Base-by-base conservation (phyloP, 1,140 invertebrate genomes). In the Aphis craccivora region DNA sequence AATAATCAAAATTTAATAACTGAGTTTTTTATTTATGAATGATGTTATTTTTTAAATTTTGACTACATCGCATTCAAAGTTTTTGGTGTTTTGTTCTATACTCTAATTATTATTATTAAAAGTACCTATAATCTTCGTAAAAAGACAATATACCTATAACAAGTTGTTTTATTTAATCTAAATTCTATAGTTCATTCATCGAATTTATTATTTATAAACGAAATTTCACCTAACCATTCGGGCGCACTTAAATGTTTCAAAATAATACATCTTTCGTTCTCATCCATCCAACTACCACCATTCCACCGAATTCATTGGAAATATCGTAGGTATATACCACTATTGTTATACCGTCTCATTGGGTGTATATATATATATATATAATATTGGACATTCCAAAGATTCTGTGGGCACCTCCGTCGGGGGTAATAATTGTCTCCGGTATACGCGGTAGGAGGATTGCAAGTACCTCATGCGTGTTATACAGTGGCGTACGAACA, bases 381-480 rank as follows among this genome's bases (percentile, higher is more conserved):
- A 67, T 67, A 67, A 76, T 76, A 76, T 76, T n/a, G 60, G 60
- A 76, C 30, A 76, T 76, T 76, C 60, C 60, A n/a, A 76, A n/a
- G 14, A 84, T 84, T 40, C 83, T 37, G 23, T 84, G 4, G 37
- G 37, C 40, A 43, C 40, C 81, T 40, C 81, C 81, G 20, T 40
- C 40, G 83, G 9, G 40, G 25, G 43, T 45, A 45, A 86, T 86
- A 86, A 86, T 45, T 43, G 84, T 86, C 83, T 30, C 25, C 30
- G 11, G 81, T 83, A 43, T 40, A 76, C 18, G 60, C 14, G 60
- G 60, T 2, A 23, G 23, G 23, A 86, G 30, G 23, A 6, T 76
- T 76, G n/a, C 25, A 43, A 86, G 37, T 30, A 45, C 43, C 43
- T 86, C 11, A 11, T 40, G 84, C 84, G 84, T 43, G 37, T 40